phyloP scores from a whole-genome alignment of 2,797 vertebrate species.

The Chelonia mydas region DNA sequence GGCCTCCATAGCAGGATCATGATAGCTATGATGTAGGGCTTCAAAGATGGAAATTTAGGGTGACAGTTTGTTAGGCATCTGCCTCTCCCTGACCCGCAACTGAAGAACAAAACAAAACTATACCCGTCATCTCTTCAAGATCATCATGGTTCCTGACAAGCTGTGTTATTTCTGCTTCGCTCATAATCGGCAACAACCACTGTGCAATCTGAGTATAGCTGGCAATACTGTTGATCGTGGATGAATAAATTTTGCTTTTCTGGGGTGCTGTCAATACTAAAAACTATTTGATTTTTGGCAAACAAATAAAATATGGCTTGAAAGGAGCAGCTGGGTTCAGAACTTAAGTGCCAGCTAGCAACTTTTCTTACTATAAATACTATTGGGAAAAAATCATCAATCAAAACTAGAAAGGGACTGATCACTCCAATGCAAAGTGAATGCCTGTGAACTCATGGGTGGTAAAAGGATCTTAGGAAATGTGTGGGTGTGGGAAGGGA shows the following conservation, averaged over 20 bases:
- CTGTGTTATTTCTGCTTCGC: background rate
- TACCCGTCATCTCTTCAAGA: background rate
- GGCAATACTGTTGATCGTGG: background rate
- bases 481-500: background rate
- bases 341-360: background rate
- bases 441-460: background rate
- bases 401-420: background rate
- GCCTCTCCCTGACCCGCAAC: background rate
- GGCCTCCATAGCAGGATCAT: background rate
- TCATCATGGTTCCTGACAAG: rapidly evolving
- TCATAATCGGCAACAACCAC: background rate
- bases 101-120: background rate
- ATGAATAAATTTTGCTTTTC: background rate
- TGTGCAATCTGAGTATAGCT: background rate
- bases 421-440: background rate
- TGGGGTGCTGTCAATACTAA: background rate
- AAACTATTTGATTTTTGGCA: background rate
- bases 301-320: background rate
- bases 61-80: background rate
- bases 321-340: background rate
- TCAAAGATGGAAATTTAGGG: background rate
- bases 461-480: background rate
- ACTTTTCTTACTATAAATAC: background rate
- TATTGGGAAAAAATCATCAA: background rate
- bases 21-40: background rate